Evolutionary conservation across 2,888 invertebrate genomes (phyloP).

Genomic region (Pachydiplax longipennis): DNA sequence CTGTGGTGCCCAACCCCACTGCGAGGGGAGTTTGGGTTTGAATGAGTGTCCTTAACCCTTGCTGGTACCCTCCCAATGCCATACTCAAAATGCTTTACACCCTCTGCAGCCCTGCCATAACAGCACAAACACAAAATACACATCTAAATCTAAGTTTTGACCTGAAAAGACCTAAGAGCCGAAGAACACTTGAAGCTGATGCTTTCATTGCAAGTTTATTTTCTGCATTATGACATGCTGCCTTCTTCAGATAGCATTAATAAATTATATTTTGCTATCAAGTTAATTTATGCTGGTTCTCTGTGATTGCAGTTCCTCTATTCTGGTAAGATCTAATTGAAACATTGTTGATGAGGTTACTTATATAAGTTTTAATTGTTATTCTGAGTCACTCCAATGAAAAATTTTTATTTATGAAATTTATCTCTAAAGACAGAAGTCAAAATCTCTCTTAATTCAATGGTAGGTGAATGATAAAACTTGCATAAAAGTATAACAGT

Average conservation of each 20-base stretch:
- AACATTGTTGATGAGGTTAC: too few relatives aligned
- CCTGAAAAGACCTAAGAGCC: background rate
- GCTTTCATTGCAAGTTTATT: background rate
- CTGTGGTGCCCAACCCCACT: constrained; percentile 54
- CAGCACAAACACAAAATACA: constrained; percentile 22
- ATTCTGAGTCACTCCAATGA: too few relatives aligned
- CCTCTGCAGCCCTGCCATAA: constrained; percentile 32
- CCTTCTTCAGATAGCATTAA: background rate
- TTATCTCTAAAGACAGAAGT: too few relatives aligned
- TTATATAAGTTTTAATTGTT: too few relatives aligned
- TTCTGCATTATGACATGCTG: background rate
- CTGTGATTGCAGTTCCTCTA: too few relatives aligned
- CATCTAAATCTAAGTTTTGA: background rate
- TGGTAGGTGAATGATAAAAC: background rate
- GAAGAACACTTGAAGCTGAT: background rate
- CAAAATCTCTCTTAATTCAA: background rate
- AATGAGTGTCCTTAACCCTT: constrained; percentile 34
- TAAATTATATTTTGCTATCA: too few relatives aligned
- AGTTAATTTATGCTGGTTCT: too few relatives aligned
- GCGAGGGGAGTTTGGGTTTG: constrained; percentile 31
- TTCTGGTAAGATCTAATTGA: too few relatives aligned
- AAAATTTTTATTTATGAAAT: too few relatives aligned
- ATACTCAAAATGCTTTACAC: constrained; percentile 43
- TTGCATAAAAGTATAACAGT: background rate
- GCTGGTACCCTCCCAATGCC: constrained; percentile 41